Evolutionary conservation across 1,140 invertebrate species (phyloP).

Genomic region (Meloidogyne chitwoodi): DNA sequence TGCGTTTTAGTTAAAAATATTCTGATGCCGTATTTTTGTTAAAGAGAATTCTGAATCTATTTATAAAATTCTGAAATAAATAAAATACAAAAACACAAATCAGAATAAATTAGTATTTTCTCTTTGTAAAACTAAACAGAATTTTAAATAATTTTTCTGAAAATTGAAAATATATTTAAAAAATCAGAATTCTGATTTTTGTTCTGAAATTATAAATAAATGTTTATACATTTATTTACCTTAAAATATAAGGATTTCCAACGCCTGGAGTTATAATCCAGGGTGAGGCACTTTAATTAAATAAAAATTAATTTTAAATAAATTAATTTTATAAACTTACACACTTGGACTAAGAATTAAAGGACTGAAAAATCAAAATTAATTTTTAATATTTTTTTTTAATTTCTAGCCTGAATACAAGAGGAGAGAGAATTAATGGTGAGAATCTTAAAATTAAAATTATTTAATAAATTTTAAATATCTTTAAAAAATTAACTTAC

Average conservation of each 20-base stretch:
- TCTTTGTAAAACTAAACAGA: no score
- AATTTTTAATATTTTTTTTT: not conserved
- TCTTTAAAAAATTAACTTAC: not conserved
- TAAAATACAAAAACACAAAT: no score
- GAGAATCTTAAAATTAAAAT: not conserved
- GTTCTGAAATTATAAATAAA: not conserved
- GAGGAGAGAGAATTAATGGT: constrained; percentile 10
- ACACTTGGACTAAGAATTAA: constrained; percentile 7
- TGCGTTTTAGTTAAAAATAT: no score
- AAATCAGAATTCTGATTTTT: not conserved
- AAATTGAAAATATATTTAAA: no score
- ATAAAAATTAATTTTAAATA: not conserved
- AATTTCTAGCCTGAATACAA: constrained; percentile 5
- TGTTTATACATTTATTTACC: not conserved
- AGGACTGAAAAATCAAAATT: constrained; percentile 5
- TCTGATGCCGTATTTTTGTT: no score
- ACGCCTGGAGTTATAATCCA: constrained; percentile 25
- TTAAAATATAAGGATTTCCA: constrained; percentile 16
- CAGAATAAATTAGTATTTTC: no score
- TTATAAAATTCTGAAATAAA: no score
- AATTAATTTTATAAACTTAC: not conserved
- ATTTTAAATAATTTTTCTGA: no score
- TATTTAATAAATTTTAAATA: not conserved
- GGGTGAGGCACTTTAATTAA: constrained; percentile 4
- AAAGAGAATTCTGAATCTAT: no score